These are phyloP conservation scores for Pseudomyrmex pallidus DNA, from an alignment of 1,140 invertebrate genomes.

Conservation along the genomic window DNA sequence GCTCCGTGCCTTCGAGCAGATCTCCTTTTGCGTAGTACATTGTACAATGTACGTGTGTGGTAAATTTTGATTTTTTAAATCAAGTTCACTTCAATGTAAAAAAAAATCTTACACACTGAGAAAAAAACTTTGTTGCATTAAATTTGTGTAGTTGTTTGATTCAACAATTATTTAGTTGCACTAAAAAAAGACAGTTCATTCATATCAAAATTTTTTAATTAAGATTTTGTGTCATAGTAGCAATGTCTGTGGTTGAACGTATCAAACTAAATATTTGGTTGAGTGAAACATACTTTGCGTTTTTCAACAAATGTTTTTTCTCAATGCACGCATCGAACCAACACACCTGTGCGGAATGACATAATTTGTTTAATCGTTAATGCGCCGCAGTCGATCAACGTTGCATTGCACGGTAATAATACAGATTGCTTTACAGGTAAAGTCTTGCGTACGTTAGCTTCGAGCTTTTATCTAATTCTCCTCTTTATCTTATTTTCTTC, in stretches of 20 bases:
- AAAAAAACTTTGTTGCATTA: too few species aligned
- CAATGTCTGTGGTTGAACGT: too few species aligned
- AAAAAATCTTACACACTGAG: neutral
- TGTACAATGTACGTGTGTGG: neutral
- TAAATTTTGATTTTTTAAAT: constrained; percentile 38
- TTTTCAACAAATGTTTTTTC: too few species aligned
- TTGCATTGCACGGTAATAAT: constrained; percentile 4
- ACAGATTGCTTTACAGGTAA: constrained; percentile 33
- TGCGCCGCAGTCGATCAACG: neutral
- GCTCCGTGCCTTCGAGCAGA: neutral
- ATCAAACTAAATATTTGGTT: too few species aligned
- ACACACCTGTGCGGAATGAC: too few species aligned
- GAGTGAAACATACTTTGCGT: too few species aligned
- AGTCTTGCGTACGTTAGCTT: constrained; percentile 20
- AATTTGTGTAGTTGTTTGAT: too few species aligned
- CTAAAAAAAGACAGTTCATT: too few species aligned
- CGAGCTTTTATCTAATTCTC: constrained; percentile 19
- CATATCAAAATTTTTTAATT: too few species aligned
- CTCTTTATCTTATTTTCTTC: constrained; percentile 9
- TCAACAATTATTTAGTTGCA: too few species aligned
- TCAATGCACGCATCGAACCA: too few species aligned
- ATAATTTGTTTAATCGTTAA: neutral
- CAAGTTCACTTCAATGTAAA: constrained; percentile 28
- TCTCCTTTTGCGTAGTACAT: neutral
- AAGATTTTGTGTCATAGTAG: too few species aligned